Evolutionary conservation across 2,888 invertebrate genomes (phyloP).

Genomic region (Cephus nigrinus): DNA sequence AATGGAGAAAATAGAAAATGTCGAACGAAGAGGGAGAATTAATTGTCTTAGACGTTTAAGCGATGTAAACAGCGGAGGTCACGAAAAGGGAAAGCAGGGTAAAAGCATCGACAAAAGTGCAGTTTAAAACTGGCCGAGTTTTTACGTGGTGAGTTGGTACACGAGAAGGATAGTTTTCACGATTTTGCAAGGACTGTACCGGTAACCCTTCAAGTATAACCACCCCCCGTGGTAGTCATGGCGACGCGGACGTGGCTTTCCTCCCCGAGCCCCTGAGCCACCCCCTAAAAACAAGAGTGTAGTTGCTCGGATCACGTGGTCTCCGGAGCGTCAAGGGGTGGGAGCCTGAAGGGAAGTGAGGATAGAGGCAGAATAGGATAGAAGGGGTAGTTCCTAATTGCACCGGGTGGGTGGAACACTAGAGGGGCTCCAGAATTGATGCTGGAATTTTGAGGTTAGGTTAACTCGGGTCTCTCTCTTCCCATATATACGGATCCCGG

Average conservation of each 20-base stretch:
- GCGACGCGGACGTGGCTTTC: slow-evolving; percentile 59
- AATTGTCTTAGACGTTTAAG: slow-evolving; percentile 60
- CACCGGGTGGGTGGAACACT: slow-evolving; percentile 57
- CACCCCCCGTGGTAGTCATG: slow-evolving; percentile 59
- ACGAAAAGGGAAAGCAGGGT: slow-evolving; percentile 59
- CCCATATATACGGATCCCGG: not conserved
- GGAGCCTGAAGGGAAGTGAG: slow-evolving; percentile 52
- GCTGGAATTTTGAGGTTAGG: slow-evolving; percentile 63
- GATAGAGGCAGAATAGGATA: slow-evolving; percentile 54
- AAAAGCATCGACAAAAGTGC: slow-evolving; percentile 55
- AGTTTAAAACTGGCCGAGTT: slow-evolving; percentile 31
- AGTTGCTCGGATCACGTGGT: slow-evolving; percentile 61
- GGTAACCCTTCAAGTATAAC: slow-evolving; percentile 61
- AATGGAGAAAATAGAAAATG: slow-evolving; percentile 4
- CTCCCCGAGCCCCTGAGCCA: slow-evolving; percentile 35
- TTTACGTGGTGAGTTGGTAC: slow-evolving; percentile 30
- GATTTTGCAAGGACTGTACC: slow-evolving; percentile 61
- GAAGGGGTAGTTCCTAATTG: slow-evolving; percentile 63
- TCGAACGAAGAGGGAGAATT: slow-evolving; percentile 32
- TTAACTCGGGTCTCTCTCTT: slow-evolving; percentile 44
- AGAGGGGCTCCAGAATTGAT: slow-evolving; percentile 60
- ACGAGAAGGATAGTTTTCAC: slow-evolving; percentile 46
- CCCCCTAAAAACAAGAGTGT: slow-evolving; percentile 62
- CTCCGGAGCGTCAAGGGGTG: slow-evolving; percentile 39
- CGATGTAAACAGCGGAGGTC: slow-evolving; percentile 56